Percentiles rank a stretch among this genome's conserved stretches.
These are phyloP conservation scores for Zosterops hypoxanthus DNA, from an alignment of 2,113 vertebrate species.

Conservation along the genomic window DNA sequence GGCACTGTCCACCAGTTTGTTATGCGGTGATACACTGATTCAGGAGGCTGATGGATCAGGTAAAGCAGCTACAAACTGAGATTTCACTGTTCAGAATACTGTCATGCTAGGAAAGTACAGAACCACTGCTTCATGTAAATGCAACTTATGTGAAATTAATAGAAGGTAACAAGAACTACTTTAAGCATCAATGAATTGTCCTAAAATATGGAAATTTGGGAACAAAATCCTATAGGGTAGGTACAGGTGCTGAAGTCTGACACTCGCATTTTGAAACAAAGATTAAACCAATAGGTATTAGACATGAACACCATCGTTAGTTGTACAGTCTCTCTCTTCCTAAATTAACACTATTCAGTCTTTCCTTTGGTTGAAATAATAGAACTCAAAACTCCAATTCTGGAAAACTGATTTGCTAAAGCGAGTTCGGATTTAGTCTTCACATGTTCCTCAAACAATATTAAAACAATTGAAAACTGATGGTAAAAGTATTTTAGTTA, in stretches of 20 bases:
- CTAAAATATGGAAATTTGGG: not conserved
- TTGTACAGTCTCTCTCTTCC: not conserved
- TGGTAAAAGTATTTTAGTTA: not conserved
- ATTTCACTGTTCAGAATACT: not conserved
- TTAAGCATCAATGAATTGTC: not conserved
- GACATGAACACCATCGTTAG: not conserved
- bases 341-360: not conserved
- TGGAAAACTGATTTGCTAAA: not conserved
- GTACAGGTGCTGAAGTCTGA: not conserved
- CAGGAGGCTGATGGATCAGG: not conserved
- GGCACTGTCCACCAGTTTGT: not conserved
- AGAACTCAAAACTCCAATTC: not conserved
- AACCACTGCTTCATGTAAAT: not conserved
- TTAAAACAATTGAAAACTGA: not conserved
- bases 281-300: not conserved
- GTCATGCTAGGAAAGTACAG: not conserved
- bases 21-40: not conserved
- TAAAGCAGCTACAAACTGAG: not conserved
- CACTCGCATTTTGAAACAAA: not conserved
- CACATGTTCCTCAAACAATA: not conserved
- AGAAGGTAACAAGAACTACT: not conserved
- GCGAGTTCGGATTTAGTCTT: not conserved
- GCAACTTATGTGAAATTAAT: not conserved
- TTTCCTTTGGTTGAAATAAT: not conserved
- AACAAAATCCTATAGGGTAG: not conserved